phyloP scores from a whole-genome alignment of 1,140 invertebrate genomes.

The Pseudoatta argentina region DNA sequence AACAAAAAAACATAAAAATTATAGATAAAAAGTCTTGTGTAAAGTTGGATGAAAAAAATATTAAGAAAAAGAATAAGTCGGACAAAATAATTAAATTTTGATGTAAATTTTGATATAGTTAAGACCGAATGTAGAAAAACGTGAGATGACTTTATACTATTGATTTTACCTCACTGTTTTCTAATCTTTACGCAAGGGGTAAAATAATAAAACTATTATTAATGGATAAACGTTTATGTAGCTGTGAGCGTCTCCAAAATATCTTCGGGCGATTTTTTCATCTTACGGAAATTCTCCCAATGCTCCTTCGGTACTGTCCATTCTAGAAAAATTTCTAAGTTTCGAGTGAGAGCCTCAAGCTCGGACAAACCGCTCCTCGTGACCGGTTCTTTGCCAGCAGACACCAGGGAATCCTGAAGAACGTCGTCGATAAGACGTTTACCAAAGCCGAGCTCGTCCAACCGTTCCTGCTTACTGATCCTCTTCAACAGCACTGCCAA shows the following conservation, averaged over 20 bases:
- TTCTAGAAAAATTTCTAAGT: conserved; percentile 92
- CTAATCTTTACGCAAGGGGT: conserved; percentile 34
- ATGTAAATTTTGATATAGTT: neutral
- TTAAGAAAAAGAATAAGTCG: neutral
- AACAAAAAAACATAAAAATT: neutral
- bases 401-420: conserved; percentile 91
- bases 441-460: conserved; percentile 92
- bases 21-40: neutral
- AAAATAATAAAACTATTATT: conserved; percentile 6
- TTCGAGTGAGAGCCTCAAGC: conserved; percentile 89
- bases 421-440: conserved; percentile 94
- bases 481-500: conserved; percentile 93
- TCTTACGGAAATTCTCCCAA: conserved; percentile 91
- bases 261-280: conserved; percentile 92
- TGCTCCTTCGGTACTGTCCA: conserved; percentile 93
- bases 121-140: neutral
- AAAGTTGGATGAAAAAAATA: conserved; percentile 2
- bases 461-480: conserved; percentile 92
- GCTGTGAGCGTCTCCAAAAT: conserved; percentile 91
- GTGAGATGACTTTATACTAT: neutral
- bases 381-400: conserved; percentile 90
- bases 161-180: conserved; percentile 10
- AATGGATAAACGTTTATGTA: conserved; percentile 69
- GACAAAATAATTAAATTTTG: conserved; percentile 11
- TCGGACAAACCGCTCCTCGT: conserved; percentile 86